These are phyloP conservation scores for Manis pentadactyla DNA, from an alignment of 2,797 vertebrate species.

Conservation along the genomic window DNA sequence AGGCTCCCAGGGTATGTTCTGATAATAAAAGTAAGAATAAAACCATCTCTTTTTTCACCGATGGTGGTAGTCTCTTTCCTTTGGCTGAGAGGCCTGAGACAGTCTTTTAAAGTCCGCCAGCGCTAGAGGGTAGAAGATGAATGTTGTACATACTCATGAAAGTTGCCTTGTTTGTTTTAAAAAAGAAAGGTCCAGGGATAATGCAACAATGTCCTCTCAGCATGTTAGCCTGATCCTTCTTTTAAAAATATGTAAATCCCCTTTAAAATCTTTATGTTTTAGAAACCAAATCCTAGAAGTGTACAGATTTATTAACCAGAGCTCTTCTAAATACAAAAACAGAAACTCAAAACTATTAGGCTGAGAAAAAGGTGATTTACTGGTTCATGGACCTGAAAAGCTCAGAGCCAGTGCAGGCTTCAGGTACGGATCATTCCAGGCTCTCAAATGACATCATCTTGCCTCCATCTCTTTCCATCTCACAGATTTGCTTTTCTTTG, in stretches of 20 bases:
- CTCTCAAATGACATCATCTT: not conserved
- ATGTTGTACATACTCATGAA: not conserved
- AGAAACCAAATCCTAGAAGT: not conserved
- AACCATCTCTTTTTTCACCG: not conserved
- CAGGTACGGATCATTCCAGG: not conserved
- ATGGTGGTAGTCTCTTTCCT: not conserved
- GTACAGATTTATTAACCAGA: not conserved
- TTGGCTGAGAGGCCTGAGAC: not conserved
- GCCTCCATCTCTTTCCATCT: not conserved
- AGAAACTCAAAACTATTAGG: not conserved
- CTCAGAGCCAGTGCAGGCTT: not conserved
- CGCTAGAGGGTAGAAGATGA: not conserved
- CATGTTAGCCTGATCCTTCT: not conserved
- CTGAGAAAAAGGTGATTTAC: not conserved
- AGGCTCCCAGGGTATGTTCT: not conserved
- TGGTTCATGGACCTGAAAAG: not conserved
- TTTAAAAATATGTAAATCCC: not conserved
- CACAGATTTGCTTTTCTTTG: not conserved
- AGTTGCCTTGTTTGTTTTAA: not conserved
- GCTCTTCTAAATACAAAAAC: not conserved
- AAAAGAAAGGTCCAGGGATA: not conserved
- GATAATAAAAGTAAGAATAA: not conserved
- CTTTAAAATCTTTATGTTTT: not conserved
- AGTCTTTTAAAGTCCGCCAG: not conserved
- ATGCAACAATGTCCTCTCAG: not conserved